Base-by-base conservation (phyloP, 2,888 invertebrate species). In the Phyllotreta cruciferae region DNA sequence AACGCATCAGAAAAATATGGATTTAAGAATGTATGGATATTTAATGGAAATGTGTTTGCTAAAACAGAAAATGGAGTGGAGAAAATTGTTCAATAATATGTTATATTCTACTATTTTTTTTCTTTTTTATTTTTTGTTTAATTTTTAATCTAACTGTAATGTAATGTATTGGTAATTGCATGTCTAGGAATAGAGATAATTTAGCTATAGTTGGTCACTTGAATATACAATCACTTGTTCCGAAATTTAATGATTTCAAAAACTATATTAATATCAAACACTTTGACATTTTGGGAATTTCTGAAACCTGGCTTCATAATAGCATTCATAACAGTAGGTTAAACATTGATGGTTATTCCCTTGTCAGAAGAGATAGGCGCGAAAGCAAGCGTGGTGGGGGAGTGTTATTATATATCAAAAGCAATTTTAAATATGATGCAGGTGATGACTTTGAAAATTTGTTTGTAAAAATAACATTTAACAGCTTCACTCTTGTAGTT, bases 361-460 rank as follows among this genome's bases (percentile, higher is more conserved):
- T 58, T 50, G 24, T 58, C 11, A 58, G 58, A 58, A 35, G 24
- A 38, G 58, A 58, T 39, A 58, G 50, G 13, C 37, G 50, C 34
- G 41, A 13, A 24, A 49, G 24, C 45, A 45, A 38, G 8, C 38
- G 38, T 38, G 38, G 56, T n/a, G 56, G 56, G 3, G 56, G 45
- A 3, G 56, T 39, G 35, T 10, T 56, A 45, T 39, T 35, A 3
- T 34, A 45, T 45, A 6, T 45, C n/a, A 8, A 45, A 11, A 11
- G 11, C n/a, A 6, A 11, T 45, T 45, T 45, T 8, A 45, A 45
- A 45, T 45, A 45, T 45, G 52, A 34, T 38, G 38, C 38, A 38
- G 38, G 38, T 38, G 38, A 38, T 38, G 38, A 38, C 8, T 38
- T 38, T 8, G 38, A 38, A 38, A 38, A 38, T 8, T 8, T 38